phyloP scores from a whole-genome alignment of 2,113 vertebrate genomes.

The Opisthocomus hoazin region DNA sequence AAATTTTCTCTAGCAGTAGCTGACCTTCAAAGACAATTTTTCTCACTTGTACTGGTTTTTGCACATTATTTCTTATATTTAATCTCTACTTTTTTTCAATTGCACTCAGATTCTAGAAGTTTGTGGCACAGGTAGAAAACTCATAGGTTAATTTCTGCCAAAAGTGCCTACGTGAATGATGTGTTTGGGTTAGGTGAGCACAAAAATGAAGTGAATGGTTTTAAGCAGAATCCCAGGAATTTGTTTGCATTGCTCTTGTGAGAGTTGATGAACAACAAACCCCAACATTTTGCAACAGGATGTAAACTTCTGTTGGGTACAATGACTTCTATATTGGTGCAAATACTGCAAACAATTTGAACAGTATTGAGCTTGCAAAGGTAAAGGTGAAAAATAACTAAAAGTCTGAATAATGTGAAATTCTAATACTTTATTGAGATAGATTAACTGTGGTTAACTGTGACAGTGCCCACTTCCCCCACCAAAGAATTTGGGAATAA shows the following conservation, averaged over 20 bases:
- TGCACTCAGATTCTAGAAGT: background rate
- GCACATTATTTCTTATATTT: background rate
- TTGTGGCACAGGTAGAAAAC: background rate
- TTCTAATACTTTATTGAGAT: background rate
- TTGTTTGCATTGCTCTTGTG: background rate
- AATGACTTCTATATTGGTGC: background rate
- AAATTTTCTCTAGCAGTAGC: background rate
- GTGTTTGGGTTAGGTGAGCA: background rate
- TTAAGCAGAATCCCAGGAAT: background rate
- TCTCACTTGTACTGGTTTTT: background rate
- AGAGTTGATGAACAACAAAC: background rate
- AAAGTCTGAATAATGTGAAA: background rate
- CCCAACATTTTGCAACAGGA: background rate
- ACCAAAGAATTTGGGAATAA: background rate
- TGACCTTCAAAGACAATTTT: background rate
- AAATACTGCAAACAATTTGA: background rate
- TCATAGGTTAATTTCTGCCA: background rate
- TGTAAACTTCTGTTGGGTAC: background rate
- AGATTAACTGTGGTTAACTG: background rate
- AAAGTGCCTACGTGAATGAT: background rate
- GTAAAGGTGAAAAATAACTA: background rate
- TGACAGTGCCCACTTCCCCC: background rate
- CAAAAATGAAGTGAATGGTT: background rate
- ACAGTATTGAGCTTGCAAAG: background rate
- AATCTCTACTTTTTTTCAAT: background rate